Conservation (phyloP, 2,113 vertebrate species). For the Martes martes region DNA sequence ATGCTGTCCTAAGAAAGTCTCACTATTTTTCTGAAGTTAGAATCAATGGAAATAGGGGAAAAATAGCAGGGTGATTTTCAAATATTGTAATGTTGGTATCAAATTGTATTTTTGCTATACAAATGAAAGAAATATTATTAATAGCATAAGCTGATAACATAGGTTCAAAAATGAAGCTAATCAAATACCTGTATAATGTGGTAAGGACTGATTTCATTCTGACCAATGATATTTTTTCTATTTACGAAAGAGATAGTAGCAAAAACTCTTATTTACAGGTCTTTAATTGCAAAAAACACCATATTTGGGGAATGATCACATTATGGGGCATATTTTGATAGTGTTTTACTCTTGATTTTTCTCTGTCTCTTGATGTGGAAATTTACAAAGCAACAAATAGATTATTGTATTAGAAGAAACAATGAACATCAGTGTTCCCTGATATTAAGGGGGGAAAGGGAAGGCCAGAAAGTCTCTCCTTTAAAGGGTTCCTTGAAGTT, state of each 20-base stretch:
- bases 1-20: not conserved
- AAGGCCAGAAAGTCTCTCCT: conserved; percentile 51
- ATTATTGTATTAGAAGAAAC: conserved; percentile 60
- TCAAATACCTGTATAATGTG: not conserved
- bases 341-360: conserved; percentile 71
- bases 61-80: not conserved
- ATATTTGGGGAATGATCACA: conserved; percentile 49
- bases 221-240: not conserved
- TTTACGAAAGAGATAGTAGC: conserved; percentile 33
- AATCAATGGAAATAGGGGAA: not conserved
- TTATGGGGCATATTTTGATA: conserved; percentile 51
- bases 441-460: conserved; percentile 57
- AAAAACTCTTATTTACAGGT: conserved; percentile 26
- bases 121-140: not conserved
- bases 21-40: conserved; percentile 24
- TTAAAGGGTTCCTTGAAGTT: conserved; percentile 16
- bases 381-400: conserved; percentile 61
- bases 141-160: not conserved
- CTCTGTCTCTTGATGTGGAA: conserved; percentile 50
- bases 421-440: conserved; percentile 68
- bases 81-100: conserved; percentile 23
- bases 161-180: not conserved
- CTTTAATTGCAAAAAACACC: not conserved
- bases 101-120: conserved; percentile 7
- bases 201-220: not conserved